These are phyloP conservation scores for Limnephilus marmoratus DNA, from an alignment of 2,888 invertebrate species.

Conservation along the genomic window DNA sequence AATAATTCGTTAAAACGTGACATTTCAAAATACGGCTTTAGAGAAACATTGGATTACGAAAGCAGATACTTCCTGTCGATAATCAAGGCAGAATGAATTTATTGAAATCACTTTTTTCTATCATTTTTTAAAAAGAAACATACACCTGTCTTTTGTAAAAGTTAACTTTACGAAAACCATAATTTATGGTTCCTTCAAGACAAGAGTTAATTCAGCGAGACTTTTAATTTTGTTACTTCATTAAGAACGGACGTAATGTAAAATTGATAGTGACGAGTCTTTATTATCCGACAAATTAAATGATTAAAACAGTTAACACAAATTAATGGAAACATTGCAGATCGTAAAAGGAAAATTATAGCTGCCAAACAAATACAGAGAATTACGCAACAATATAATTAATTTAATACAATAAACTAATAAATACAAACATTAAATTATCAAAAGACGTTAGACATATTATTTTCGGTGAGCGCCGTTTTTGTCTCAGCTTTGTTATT, in stretches of 20 bases:
- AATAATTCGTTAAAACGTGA: constrained; percentile 36
- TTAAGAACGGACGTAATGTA: not conserved
- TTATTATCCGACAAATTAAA: not conserved
- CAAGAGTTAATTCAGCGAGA: not conserved
- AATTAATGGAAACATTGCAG: not conserved
- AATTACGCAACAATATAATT: not conserved
- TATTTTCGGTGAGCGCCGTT: not conserved
- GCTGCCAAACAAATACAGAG: not conserved
- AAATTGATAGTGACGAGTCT: not conserved
- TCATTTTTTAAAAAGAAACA: not conserved
- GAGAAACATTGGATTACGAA: not conserved
- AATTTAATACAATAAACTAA: not conserved
- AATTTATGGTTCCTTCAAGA: not conserved
- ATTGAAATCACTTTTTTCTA: not conserved
- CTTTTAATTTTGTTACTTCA: not conserved
- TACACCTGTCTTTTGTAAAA: not conserved
- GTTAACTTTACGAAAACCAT: not conserved
- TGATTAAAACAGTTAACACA: not conserved
- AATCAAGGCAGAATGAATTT: not conserved
- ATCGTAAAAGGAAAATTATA: not conserved
- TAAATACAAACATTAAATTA: not conserved
- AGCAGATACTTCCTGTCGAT: not conserved
- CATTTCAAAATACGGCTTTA: not conserved
- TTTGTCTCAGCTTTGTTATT: constrained; percentile 48
- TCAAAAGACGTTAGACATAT: not conserved